These are phyloP conservation scores for Trochalopteron elliotii DNA, from an alignment of 2,113 vertebrate genomes.

Conservation along the genomic window DNA sequence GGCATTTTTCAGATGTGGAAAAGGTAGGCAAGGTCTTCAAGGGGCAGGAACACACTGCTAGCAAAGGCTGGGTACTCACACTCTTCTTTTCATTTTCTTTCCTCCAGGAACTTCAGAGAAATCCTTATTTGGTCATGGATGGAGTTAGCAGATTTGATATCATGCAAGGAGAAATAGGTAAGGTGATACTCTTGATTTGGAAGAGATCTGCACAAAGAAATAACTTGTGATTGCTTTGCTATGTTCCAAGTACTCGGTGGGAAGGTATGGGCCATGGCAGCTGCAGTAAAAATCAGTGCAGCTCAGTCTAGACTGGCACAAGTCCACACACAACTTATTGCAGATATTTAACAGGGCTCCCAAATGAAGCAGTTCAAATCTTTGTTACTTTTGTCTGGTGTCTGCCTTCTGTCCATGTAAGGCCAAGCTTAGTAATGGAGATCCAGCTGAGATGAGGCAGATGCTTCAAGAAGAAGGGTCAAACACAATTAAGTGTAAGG, in stretches of 20 bases:
- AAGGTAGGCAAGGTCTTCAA: not conserved
- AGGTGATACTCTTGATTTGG: not conserved
- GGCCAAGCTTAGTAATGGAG: not conserved
- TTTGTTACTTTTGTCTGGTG: not conserved
- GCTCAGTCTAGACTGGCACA: not conserved
- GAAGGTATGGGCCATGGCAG: not conserved
- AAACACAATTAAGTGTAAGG: not conserved
- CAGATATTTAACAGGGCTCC: not conserved
- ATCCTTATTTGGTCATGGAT: constrained; percentile 65
- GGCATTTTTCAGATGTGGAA: not conserved
- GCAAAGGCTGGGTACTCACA: not conserved
- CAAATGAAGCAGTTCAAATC: not conserved
- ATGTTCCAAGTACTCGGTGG: not conserved
- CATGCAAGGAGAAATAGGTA: constrained; percentile 75
- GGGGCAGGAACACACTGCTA: not conserved
- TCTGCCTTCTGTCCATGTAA: not conserved
- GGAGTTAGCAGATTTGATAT: constrained; percentile 77
- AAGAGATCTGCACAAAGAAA: not conserved
- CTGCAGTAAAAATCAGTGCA: not conserved
- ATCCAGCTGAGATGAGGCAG: not conserved
- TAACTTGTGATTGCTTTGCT: not conserved
- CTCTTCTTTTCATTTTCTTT: not conserved
- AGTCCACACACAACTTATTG: not conserved
- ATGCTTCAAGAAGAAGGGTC: not conserved
- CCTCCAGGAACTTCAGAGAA: constrained; percentile 55